Percentiles rank a stretch among this genome's conserved stretches.
Conservation (phyloP, 2,113 vertebrate species). For the Stomatorhinus ivindoensis region DNA sequence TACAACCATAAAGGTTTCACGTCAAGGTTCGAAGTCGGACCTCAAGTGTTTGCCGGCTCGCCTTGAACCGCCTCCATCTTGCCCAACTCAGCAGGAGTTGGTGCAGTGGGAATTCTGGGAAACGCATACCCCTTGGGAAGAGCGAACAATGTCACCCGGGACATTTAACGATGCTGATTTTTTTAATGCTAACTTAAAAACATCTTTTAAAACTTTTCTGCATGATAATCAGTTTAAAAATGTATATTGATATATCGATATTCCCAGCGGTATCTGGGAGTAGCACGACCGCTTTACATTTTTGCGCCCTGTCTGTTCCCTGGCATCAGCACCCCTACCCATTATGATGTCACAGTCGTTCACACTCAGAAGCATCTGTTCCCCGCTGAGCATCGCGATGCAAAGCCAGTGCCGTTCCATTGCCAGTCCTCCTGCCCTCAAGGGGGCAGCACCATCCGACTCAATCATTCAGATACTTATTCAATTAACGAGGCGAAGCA, state of each 20-base stretch:
- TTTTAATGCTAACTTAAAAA: not conserved
- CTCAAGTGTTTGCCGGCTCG: not conserved
- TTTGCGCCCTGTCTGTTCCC: not conserved
- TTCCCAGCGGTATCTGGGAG: not conserved
- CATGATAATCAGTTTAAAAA: not conserved
- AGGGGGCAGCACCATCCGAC: not conserved
- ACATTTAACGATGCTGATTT: not conserved
- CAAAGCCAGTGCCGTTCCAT: not conserved
- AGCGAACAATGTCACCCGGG: not conserved
- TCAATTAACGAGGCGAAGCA: conserved; percentile 10
- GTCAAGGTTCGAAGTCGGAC: not conserved
- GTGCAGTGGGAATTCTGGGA: not conserved
- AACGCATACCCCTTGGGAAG: not conserved
- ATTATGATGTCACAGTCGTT: not conserved
- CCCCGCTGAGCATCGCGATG: not conserved
- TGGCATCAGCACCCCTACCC: not conserved
- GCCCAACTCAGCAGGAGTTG: not conserved
- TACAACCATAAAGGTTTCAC: too few relatives aligned
- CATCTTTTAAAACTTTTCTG: not conserved
- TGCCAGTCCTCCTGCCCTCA: not conserved
- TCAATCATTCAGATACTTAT: conserved; percentile 16
- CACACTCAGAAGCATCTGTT: not conserved
- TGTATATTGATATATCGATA: not conserved
- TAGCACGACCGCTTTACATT: not conserved
- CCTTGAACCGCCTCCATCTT: not conserved